Evolutionary conservation across 2,888 invertebrate species (phyloP).

Genomic region (Athetis lepigone): DNA sequence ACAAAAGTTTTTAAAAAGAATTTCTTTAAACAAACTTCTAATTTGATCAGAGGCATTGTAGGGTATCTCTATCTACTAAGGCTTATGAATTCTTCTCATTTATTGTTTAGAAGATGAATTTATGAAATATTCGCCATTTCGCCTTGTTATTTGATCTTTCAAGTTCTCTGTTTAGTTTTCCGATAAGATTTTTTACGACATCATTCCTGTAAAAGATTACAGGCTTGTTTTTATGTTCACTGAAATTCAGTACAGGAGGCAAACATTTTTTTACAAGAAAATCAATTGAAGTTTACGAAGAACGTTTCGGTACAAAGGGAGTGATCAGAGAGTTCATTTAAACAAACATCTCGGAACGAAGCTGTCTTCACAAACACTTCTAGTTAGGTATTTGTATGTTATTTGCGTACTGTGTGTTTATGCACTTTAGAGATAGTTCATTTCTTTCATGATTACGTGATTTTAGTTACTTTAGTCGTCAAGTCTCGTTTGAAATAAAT

Average conservation of each 20-base stretch:
- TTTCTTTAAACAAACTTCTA: constrained; percentile 4
- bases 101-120: constrained; percentile 15
- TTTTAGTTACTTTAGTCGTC: not conserved
- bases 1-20: constrained; percentile 14
- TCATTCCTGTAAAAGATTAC: not conserved
- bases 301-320: constrained; percentile 32
- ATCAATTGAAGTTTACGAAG: constrained; percentile 39
- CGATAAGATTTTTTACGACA: not conserved
- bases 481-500: not conserved
- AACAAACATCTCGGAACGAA: constrained; percentile 27
- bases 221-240: constrained; percentile 9
- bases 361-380: constrained; percentile 20
- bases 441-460: no score
- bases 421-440: not conserved
- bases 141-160: not conserved
- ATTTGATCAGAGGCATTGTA: constrained; percentile 19
- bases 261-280: constrained; percentile 15
- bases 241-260: not conserved
- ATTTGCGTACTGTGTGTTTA: not conserved
- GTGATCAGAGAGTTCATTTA: constrained; percentile 31
- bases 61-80: not conserved
- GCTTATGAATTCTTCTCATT: not conserved
- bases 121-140: not conserved
- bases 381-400: not conserved
- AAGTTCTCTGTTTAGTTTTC: not conserved